A percentile compares a stretch with the other conserved stretches of the same genome.
These are phyloP conservation scores for Eulithis prunata DNA, from an alignment of 2,888 invertebrate genomes.

Conservation along the genomic window DNA sequence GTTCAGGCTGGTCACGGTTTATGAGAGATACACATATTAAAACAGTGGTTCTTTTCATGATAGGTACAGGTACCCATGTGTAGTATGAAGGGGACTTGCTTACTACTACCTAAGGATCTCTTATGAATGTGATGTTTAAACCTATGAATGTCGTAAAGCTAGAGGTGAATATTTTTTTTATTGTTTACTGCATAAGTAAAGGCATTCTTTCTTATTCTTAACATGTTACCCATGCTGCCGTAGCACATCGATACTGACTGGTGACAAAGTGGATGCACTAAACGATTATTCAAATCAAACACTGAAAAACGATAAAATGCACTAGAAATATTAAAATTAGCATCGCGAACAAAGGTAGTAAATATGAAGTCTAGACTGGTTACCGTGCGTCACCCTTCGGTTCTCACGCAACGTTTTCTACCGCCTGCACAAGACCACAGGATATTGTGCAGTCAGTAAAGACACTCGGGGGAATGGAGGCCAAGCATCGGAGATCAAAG, in stretches of 20 bases:
- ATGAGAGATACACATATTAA: neutral
- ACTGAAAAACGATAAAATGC: constrained; percentile 35
- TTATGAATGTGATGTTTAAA: no score
- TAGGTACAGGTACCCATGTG: no score
- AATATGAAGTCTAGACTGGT: constrained; percentile 68
- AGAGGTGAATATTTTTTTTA: no score
- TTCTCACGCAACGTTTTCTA: constrained; percentile 76
- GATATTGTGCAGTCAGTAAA: neutral
- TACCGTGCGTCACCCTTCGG: constrained; percentile 68
- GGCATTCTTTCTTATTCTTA: no score
- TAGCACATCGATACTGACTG: neutral
- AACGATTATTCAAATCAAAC: constrained; percentile 11
- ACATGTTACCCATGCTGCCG: no score
- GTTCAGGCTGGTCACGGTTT: constrained; percentile 4
- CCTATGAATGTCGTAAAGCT: no score
- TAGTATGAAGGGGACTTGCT: no score
- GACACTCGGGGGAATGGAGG: neutral
- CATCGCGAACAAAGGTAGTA: constrained; percentile 39
- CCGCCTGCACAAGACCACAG: constrained; percentile 37
- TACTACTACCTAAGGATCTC: no score
- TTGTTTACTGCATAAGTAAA: no score
- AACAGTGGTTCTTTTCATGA: neutral
- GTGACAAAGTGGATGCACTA: constrained; percentile 1
- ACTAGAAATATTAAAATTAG: constrained; percentile 36
- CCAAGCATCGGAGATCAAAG: neutral